Evolutionary conservation across 2,797 vertebrate genomes (phyloP), one percentile per base, ranked within the genome.

Genomic region (Oreortyx pictus): DNA sequence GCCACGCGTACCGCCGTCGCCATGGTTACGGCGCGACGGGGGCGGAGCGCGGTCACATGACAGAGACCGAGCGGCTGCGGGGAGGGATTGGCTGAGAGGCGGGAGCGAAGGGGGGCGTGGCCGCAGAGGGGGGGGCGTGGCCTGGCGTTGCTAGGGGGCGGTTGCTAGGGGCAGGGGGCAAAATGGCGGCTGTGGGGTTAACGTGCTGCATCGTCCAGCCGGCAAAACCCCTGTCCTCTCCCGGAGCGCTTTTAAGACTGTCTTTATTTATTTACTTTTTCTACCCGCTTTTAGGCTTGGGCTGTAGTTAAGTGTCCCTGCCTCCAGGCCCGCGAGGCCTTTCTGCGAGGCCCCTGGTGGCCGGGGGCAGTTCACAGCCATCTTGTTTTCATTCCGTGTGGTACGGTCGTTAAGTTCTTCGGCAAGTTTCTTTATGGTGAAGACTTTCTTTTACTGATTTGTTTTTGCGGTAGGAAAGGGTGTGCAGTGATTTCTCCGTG

Each of bases 161-260:
- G 86, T 44, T 60, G 62, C 50, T 50, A 54, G 7, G 54, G 76
- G 35, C 9, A 6, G 0, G 18, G 9, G 46, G 46, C 11, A 3
- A 44, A 37, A 79, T 82, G 78, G 89, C 41, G 54, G 88, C 60
- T 0, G 15, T 2, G n/a, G 0, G 1, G 12, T 35, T 20, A n/a
- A 8, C 5, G 5, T 0, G 7, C 10, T 6, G 3, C 4, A 2
- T 12, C 6, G 7, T 0, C 9, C 11, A 41, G 39, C 7, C 1
- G 7, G 4, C 7, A 19, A 4, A 1, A 3, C 24, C 19, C 24
- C 11, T 6, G 23, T 8, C 35, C 65, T 62, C 6, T 6, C 20
- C 7, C 5, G 31, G 20, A n/a, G n/a, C n/a, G 7, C 23, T 57
- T 23, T 86, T 49, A 33, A 33, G n/a, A 8, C 17, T 52, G 6